phyloP scores from a whole-genome alignment of 2,888 invertebrate genomes.

The Caenorhabditis sp. region DNA sequence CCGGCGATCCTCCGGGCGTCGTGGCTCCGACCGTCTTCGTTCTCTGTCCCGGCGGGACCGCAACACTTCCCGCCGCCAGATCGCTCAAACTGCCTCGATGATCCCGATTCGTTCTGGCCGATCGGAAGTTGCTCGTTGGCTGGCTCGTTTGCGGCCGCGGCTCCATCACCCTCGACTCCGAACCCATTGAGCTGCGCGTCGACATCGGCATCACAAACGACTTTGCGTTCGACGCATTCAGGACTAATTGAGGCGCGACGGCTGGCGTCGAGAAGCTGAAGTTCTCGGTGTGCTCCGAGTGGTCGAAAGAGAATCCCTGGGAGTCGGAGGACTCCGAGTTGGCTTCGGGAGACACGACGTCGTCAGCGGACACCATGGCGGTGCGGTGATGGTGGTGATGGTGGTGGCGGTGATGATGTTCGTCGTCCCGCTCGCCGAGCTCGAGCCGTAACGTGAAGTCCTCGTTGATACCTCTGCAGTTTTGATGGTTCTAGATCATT shows the following conservation, averaged over 20 bases:
- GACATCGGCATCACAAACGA: constrained; percentile 54
- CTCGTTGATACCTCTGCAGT: background rate
- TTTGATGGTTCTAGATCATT: constrained; percentile 10
- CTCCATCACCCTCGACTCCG: background rate
- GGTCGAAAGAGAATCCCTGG: constrained; percentile 50
- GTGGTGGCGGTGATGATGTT: background rate
- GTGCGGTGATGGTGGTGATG: background rate
- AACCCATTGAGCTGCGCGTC: background rate
- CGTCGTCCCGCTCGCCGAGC: constrained; percentile 19
- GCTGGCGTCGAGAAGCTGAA: constrained; percentile 27
- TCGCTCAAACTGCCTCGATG: constrained; percentile 20
- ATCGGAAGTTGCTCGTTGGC: constrained; percentile 3
- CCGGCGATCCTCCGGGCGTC: constrained; percentile 13
- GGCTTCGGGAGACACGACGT: constrained; percentile 22
- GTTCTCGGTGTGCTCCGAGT: constrained; percentile 46
- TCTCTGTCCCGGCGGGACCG: background rate
- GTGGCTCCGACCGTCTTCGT: background rate
- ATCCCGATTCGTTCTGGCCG: constrained; percentile 3
- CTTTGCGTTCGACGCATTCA: constrained; percentile 53
- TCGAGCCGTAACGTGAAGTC: constrained; percentile 34
- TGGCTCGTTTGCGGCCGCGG: background rate
- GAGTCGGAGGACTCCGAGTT: constrained; percentile 51
- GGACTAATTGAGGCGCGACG: constrained; percentile 34
- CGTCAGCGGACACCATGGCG: background rate
- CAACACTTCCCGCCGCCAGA: background rate